Evolutionary conservation across 2,113 vertebrate species (phyloP), one percentile per base, ranked within the genome.

Genomic region (Mungos mungo): DNA sequence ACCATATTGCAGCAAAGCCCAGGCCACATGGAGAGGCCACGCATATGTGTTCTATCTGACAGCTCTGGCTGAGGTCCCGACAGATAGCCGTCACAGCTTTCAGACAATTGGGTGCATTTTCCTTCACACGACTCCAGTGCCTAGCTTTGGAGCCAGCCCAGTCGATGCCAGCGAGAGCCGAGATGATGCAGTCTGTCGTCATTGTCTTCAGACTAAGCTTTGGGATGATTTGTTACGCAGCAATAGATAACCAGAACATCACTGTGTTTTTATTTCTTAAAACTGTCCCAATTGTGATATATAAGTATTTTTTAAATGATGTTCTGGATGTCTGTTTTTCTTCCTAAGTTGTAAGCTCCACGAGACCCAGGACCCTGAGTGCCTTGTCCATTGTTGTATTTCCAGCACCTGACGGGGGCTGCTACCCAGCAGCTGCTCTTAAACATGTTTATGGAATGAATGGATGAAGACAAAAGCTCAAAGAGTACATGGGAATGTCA

Each of bases 251-350:
- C 68, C n/a, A 50, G 38, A 87, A 50, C 16, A 79, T 18, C 19
- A 13, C 35, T 77, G 2, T 41, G 2, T 82, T 91, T 88, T 89
- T 7, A 66, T 52, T 90, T 77, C 90, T 87, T 88, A 83, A 66
- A 94, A 88, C 35, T 27, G 11, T 83, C 33, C 63, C 47, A 50
- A 8, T 50, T 41, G 23, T 71, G 14, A 52, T 68, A 60, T 33
- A 50, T 50, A 54, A 74, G 50, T 41, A 45, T 60, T 92, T 72
- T 92, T 90, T 7, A 77, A 71, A 35, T 54, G 27, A 69, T 66
- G 90, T 94, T 23, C 57, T 81, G 76, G 10, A 5, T 71, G 68
- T 81, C 72, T 81, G 15, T 85, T 95, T 93, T 23, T 95, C 4
- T n/a, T 85, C 76, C 11, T 11, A n/a, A 84, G 25, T 14, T 82